Percentiles rank a stretch among this genome's conserved stretches.
phyloP scores from a whole-genome alignment of 2,797 vertebrate genomes.

The Sebastes hubbsi region DNA sequence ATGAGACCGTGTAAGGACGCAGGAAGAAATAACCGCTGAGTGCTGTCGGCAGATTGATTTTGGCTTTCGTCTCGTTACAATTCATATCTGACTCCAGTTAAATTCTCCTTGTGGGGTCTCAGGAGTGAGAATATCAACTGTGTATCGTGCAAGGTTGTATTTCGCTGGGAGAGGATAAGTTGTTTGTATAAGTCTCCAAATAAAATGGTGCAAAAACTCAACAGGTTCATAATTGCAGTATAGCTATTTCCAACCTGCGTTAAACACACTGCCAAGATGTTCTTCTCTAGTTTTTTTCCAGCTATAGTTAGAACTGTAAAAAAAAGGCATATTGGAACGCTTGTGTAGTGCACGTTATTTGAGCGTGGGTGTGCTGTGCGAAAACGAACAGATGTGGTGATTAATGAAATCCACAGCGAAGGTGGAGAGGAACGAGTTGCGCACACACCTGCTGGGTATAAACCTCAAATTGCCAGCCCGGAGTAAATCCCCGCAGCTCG shows the following conservation, averaged over 20 bases:
- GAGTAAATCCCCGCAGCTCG: slow-evolving; percentile 11
- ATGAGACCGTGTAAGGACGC: slow-evolving; percentile 20
- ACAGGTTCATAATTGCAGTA: slow-evolving; percentile 20
- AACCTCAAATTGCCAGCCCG: slow-evolving; percentile 27
- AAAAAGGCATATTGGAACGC: slow-evolving; percentile 16
- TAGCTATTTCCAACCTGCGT: slow-evolving; percentile 19
- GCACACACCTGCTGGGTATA: slow-evolving; percentile 35
- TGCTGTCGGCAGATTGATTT: slow-evolving; percentile 51
- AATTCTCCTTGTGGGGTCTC: not conserved
- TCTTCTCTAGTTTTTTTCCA: not conserved
- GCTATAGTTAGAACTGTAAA: slow-evolving; percentile 27
- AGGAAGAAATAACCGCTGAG: slow-evolving; percentile 29
- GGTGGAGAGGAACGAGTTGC: slow-evolving; percentile 7
- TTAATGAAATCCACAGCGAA: slow-evolving; percentile 57
- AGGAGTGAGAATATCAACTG: not conserved
- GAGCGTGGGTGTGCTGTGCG: slow-evolving; percentile 31
- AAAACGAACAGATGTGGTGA: slow-evolving; percentile 53
- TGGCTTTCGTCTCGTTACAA: slow-evolving; percentile 15
- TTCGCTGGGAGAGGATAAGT: not conserved
- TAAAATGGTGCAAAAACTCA: slow-evolving; percentile 12
- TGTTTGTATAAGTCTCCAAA: slow-evolving; percentile 4
- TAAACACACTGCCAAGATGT: slow-evolving; percentile 24
- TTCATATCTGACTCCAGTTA: not conserved
- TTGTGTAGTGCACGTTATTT: slow-evolving; percentile 10
- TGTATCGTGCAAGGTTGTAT: not conserved